phyloP scores from a whole-genome alignment of 2,113 vertebrate species.

The Dipodomys ordii region DNA sequence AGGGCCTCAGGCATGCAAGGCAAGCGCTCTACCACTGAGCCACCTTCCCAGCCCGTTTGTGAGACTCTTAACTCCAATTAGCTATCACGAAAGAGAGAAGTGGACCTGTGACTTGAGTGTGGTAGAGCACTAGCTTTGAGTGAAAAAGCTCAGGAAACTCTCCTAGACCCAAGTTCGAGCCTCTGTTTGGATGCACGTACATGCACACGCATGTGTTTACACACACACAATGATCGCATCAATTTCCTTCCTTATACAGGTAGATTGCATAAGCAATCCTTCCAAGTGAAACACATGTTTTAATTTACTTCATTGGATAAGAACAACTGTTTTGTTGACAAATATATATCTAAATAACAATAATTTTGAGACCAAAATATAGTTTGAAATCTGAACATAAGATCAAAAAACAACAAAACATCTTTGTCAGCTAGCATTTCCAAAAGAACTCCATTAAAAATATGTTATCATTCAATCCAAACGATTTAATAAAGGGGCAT shows the following conservation, averaged over 20 bases:
- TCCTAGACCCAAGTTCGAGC: too few relatives aligned
- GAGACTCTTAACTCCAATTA: too few relatives aligned
- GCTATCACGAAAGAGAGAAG: too few relatives aligned
- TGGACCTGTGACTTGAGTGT: too few relatives aligned
- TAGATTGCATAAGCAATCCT: neutral
- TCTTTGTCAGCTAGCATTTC: constrained; percentile 18
- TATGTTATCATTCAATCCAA: neutral
- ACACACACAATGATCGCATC: neutral
- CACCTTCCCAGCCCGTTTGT: too few relatives aligned
- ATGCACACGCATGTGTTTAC: too few relatives aligned
- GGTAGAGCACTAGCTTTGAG: too few relatives aligned
- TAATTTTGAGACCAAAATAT: constrained; percentile 50
- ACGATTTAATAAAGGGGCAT: neutral
- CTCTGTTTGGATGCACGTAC: too few relatives aligned
- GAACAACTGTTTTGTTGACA: constrained; percentile 31
- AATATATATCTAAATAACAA: constrained; percentile 42
- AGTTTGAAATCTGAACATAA: neutral
- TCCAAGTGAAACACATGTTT: neutral
- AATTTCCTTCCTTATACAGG: neutral
- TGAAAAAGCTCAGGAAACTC: too few relatives aligned
- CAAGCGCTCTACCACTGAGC: too few relatives aligned
- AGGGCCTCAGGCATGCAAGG: too few relatives aligned
- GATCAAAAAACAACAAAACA: neutral
- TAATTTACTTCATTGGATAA: constrained; percentile 15
- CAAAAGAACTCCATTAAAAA: constrained; percentile 31